Evolutionary conservation across 2,113 vertebrate genomes (phyloP), one percentile per base, ranked within the genome.

Genomic region (Trinectes maculatus): DNA sequence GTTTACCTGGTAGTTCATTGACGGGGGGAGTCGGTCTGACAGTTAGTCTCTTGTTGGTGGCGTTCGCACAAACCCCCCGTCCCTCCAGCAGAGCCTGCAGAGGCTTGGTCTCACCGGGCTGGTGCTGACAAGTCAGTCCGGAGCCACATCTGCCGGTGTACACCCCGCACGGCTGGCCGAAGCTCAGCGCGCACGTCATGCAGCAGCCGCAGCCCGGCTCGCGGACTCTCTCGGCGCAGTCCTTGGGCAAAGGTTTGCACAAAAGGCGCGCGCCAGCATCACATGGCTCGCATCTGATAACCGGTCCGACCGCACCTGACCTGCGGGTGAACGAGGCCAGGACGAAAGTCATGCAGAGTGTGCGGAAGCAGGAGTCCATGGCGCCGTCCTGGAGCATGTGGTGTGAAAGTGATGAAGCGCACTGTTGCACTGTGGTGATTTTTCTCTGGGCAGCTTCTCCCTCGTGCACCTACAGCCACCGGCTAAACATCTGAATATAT

Each of bases 161-260:
- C 57, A 98, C 92, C 16, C 96, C 96, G 89, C 96, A 98, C 11
- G 87, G 67, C 64, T 92, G 91, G 3, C 95, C 95, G 55, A 65
- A 68, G 0, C 64, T 82, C 49, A 96, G 89, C 40, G 96, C 96
- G 82, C 96, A 98, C 2, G 95, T 96, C 90, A 94, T 34, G 91
- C 96, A 98, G 90, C 96, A 98, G 77, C 96, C 95, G 83, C 96
- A 98, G 73, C 96, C 95, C 0, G 96, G 95, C 61, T 98, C 96
- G 12, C 93, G 94, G 68, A 96, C 95, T 25, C 77, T 79, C 80
- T 97, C 95, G 3, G 91, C 60, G 84, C 96, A 98, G 46, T 92
- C 91, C 13, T 91, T 74, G 59, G 91, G 88, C 60, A 94, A 64
- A 5, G 95, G 95, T 57, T 91, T 92, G 91, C 96, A 97, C 75